Conservation (phyloP, 2,113 vertebrate species). For the Scolopax mira region DNA sequence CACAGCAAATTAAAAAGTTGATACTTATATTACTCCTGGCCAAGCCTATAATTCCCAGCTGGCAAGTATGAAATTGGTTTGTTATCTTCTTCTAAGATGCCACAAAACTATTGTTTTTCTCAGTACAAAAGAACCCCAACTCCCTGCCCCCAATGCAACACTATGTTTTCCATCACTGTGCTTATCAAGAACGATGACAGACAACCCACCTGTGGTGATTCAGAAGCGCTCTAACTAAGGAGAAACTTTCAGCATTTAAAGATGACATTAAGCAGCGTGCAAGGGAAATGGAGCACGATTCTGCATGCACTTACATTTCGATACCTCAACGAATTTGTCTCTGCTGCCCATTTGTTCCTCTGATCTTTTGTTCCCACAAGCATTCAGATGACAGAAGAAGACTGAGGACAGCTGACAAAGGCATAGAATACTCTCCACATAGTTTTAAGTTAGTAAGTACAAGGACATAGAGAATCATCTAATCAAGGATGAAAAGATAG, state of each 20-base stretch:
- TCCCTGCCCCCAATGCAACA: background rate
- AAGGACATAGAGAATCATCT: background rate
- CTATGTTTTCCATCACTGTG: background rate
- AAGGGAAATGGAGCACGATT: background rate
- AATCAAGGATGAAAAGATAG: background rate
- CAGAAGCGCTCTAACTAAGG: background rate
- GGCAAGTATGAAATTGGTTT: slow-evolving; percentile 43
- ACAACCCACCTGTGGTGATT: background rate
- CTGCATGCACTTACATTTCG: background rate
- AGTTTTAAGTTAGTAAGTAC: background rate
- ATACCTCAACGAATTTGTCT: background rate
- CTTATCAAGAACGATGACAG: background rate
- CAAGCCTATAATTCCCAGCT: slow-evolving; percentile 41
- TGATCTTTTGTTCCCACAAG: background rate
- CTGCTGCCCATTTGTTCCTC: background rate
- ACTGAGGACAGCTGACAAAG: background rate
- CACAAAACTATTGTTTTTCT: slow-evolving; percentile 17
- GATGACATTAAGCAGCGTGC: background rate
- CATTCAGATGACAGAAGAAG: background rate
- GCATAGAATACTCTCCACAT: background rate
- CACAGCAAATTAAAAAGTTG: slow-evolving; percentile 71
- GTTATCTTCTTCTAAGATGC: slow-evolving; percentile 1
- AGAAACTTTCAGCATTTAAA: background rate
- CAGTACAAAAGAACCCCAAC: background rate
- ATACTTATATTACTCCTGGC: slow-evolving; percentile 58